Base-by-base conservation (phyloP, 2,113 vertebrate genomes). In the Paedocypris sp. region DNA sequence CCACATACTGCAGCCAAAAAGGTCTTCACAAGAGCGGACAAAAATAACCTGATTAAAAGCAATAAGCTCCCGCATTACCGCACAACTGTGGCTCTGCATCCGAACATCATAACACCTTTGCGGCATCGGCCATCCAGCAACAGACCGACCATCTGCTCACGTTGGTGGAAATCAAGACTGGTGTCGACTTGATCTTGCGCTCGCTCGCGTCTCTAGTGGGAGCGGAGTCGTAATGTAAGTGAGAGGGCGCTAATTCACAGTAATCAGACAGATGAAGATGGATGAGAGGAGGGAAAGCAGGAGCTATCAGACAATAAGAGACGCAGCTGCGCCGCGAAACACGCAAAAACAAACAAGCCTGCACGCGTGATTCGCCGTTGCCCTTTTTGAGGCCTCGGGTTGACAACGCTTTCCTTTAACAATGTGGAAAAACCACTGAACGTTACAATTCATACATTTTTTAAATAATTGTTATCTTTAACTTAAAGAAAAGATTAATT, bases 1-100 rank as follows among this genome's bases (percentile, higher is more conserved):
- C 62, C 51, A 35, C 29, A 32, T 58, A 48, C 51, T 65, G 51
- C 57, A 58, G 58, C 56, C 65, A 68, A 66, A 52, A 69, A 70
- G 62, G 16, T 42, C 53, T 57, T 43, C 15, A 57, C 26, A 43
- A 1, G 3, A 36, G 42, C 39, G 39, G 47, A 48, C 48, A 52
- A 50, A 61, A 61, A 61, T 31, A 57, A 48, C 60, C 26, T 57
- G 38, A 57, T 43, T 29, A 43, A 29, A 57, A 57, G 32, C 38
- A 57, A 38, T 39, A 53, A 52, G 25, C 23, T 26, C 6, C 36
- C 36, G 12, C 36, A 56, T 56, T 41, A 56, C 15, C 2, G 12
- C 19, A 23, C 18, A 23, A 52, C 11, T 20, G 18, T 36, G 19
- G 12, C 36, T 32, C 16, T 53, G 15, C 33, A 53, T 36, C 38